Evolutionary conservation across 2,888 invertebrate genomes (phyloP), one percentile per base, ranked within the genome.

Genomic region (Archips xylosteana): DNA sequence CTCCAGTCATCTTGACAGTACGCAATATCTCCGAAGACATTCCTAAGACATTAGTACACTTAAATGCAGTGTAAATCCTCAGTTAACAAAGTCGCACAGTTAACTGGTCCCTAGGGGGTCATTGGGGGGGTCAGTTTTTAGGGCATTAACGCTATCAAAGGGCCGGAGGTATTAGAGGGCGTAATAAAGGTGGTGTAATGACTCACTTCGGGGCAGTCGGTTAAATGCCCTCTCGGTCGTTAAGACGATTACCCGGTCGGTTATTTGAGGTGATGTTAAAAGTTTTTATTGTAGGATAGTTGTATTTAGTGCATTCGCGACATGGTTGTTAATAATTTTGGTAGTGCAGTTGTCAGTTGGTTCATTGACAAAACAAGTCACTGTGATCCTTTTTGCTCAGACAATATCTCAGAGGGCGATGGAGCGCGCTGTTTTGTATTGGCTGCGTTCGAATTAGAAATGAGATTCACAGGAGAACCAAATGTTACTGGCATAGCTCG

Each of bases 101-200:
- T 88, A 91, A 93, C 85, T 86, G 87, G 84, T 85, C 94, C 89
- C 92, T 45, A 32, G 87, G 80, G 91, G 85, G 86, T 88, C 86
- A 85, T 92, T 91, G 84, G 69, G 85, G 23, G 90, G 93, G 93
- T 92, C 93, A 94, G 92, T 94, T 93, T 92, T 92, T 93, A 90
- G 92, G 80, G 86, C 92, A 92, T 94, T 94, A 93, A 87, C 87
- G 87, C 87, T 86, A 88, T 89, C 90, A 89, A 89, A 87, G 91
- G 91, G 90, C 87, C 83, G 85, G 78, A 76, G 82, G 89, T 89
- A 92, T 92, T 54, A 91, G 88, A 83, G 81, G 82, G 79, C 81
- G 88, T 83, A 84, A 89, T 94, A 92, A 93, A 92, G 89, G 91
- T 91, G 87, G 79, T 79, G 78, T 92, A 92, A 93, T 93, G 89